Evolutionary conservation across 92 coral and sea anemone genomes (phyloP).

Genomic region (Umimayanthus kanabou): DNA sequence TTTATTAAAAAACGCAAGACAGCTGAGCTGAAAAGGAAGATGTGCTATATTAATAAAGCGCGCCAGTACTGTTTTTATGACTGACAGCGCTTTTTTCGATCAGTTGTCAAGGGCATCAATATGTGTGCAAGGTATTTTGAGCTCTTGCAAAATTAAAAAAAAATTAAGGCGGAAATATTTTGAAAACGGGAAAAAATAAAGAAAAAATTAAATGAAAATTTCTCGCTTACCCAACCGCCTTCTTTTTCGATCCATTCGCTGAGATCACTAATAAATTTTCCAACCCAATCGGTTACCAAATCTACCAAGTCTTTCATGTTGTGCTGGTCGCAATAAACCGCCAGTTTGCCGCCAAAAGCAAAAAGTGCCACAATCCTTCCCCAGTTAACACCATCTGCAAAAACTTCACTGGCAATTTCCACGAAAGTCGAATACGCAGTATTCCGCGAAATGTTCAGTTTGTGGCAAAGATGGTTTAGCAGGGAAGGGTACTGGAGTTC

Average conservation of each 20-base stretch:
- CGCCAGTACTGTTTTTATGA: neutral
- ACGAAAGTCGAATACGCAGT: slow-evolving; percentile 92
- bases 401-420: slow-evolving; percentile 97
- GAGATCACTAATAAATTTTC: slow-evolving; percentile 75
- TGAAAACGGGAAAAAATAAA: neutral
- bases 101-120: slow-evolving; percentile 39
- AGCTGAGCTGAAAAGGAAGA: neutral
- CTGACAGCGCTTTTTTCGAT: neutral
- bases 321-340: slow-evolving; percentile 85
- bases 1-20: neutral
- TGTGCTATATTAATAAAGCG: neutral
- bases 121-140: slow-evolving; percentile 5
- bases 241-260: slow-evolving; percentile 93
- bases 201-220: slow-evolving; percentile 14
- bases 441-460: slow-evolving; percentile 79
- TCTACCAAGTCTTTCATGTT: slow-evolving; percentile 90
- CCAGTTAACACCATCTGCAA: slow-evolving; percentile 98
- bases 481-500: slow-evolving; percentile 89
- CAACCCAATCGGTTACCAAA: slow-evolving; percentile 83
- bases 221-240: slow-evolving; percentile 95
- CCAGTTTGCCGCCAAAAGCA: slow-evolving; percentile 98
- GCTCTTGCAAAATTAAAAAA: slow-evolving; percentile 7
- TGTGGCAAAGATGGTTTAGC: slow-evolving; percentile 86
- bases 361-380: slow-evolving; percentile 93
- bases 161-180: slow-evolving; percentile 37